Percentiles rank a stretch among this genome's conserved stretches.
Evolutionary conservation across 2,888 invertebrate genomes (phyloP).

Genomic region (Megalurothrips usitatus): DNA sequence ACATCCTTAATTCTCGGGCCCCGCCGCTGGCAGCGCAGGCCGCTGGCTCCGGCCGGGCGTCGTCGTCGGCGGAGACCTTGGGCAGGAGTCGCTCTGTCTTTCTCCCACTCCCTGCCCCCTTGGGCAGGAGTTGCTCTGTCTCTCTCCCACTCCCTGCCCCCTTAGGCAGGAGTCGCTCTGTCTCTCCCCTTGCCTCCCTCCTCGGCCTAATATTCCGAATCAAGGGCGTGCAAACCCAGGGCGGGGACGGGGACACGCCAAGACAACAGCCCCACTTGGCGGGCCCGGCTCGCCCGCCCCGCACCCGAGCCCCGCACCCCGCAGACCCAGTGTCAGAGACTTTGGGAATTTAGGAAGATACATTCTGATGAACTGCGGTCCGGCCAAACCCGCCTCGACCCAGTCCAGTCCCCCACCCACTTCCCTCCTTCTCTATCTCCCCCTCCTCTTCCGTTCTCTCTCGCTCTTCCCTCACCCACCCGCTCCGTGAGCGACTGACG

Average conservation of each 20-base stretch:
- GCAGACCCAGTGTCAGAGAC: neutral
- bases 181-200: no score
- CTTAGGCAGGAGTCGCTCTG: no score
- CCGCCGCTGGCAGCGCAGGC: neutral
- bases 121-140: no score
- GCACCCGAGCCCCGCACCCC: no score
- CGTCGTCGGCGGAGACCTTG: no score
- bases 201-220: no score
- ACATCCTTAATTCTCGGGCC: neutral
- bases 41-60: neutral
- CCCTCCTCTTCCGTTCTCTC: neutral
- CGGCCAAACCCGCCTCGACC: neutral
- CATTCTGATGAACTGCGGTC: neutral
- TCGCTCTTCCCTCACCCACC: neutral
- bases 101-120: no score
- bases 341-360: slow-evolving; percentile 6
- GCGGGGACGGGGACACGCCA: neutral
- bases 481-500: no score
- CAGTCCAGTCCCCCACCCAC: neutral
- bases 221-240: neutral
- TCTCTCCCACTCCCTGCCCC: no score
- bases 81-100: no score
- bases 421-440: neutral
- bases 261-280: neutral
- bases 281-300: no score